A percentile compares a stretch with the other conserved stretches of the same genome.
Evolutionary conservation across 2,888 invertebrate genomes (phyloP).

Genomic region (Parelbella ahira): DNA sequence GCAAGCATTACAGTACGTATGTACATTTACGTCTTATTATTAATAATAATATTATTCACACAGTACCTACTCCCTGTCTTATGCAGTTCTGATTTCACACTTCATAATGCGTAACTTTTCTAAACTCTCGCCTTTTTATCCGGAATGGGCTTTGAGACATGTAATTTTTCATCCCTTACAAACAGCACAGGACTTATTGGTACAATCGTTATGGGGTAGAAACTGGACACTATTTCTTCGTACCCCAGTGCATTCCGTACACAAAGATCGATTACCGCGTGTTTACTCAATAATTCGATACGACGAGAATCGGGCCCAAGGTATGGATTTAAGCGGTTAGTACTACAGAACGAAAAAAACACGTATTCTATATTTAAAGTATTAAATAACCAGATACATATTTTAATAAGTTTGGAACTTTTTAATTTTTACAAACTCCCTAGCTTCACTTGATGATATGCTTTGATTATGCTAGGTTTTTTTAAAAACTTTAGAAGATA

Average conservation of each 20-base stretch:
- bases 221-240: conserved; percentile 56
- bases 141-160: conserved; percentile 27
- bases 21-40: too few species aligned
- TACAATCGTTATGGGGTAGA: conserved; percentile 57
- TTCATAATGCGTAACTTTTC: conserved; percentile 11
- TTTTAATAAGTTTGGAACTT: too few species aligned
- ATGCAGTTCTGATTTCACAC: conserved; percentile 24
- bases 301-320: conserved; percentile 44
- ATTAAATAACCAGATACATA: too few species aligned
- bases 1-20: too few species aligned
- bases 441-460: too few species aligned
- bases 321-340: conserved; percentile 39
- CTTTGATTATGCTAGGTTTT: too few species aligned
- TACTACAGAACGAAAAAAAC: too few species aligned
- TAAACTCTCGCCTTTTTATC: conserved; percentile 7
- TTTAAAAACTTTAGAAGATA: too few species aligned
- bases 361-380: too few species aligned
- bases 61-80: too few species aligned
- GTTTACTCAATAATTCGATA: conserved; percentile 80
- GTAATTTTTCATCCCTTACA: conserved; percentile 28
- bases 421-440: too few species aligned
- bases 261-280: conserved; percentile 72
- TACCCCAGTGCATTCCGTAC: conserved; percentile 64
- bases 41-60: too few species aligned
- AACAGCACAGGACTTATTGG: conserved; percentile 37